Evolutionary conservation across 2,888 invertebrate species (phyloP), one percentile per base, ranked within the genome.

Genomic region (Tethea ocularis): DNA sequence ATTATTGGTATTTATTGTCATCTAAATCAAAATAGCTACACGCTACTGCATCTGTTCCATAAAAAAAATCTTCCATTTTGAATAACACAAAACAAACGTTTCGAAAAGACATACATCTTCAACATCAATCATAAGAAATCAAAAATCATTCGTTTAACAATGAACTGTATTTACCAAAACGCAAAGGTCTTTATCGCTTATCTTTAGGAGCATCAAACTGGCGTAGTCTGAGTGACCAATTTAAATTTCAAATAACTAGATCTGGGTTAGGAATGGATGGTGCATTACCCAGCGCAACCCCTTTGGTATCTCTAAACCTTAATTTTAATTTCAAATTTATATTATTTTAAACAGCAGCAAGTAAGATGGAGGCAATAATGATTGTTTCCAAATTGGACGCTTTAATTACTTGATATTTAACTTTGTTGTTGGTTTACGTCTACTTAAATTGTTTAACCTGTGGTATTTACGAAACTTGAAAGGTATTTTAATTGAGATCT

Each of bases 201-300:
- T 41, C n/a, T 17, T n/a, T 41, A 7, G 46, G 8, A 46, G n/a
- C 46, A 46, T 20, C 20, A 10, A 38, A n/a, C n/a, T n/a, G n/a
- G n/a, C n/a, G n/a, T 38, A 38, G 82, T 80, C 80, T 80, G 79
- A 81, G 83, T 75, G 80, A 67, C 70, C 83, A 82, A 89, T 91
- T 91, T 91, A 89, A 91, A 91, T 90, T 91, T 89, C 89, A 90
- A 91, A 91, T 90, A 82, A 83, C 81, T 81, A 78, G 85, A 86
- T 89, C 80, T 83, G 83, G 86, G 85, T 87, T 83, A 83, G 81
- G 78, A 78, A 83, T 87, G 87, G 86, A 88, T 78, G 77, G 64
- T 67, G 63, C 36, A 70, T 78, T 79, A 78, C 75, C 64, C 66
- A 60, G 58, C 66, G 67, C 70, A 68, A 59, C 60, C 62, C 53